phyloP scores from a whole-genome alignment of 2,113 vertebrate genomes.

The Phyllostomus discolor region DNA sequence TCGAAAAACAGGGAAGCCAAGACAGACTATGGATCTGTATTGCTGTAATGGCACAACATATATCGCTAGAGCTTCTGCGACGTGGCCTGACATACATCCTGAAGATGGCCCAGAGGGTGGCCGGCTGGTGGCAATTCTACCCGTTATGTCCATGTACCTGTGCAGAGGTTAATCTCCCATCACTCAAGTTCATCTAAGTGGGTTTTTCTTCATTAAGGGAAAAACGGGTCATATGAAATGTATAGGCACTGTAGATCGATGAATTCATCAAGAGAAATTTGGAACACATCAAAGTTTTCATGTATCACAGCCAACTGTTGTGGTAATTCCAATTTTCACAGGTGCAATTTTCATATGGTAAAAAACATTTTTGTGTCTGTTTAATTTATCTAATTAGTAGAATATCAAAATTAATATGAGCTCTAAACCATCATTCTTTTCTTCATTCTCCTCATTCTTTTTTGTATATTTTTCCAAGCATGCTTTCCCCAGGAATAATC shows the following conservation, averaged over 20 bases:
- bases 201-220: background rate
- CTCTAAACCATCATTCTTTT: background rate
- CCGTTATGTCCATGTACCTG: background rate
- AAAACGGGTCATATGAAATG: background rate
- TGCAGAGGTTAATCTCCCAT: background rate
- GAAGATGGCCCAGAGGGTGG: background rate
- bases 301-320: background rate
- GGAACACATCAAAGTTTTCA: background rate
- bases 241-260: background rate
- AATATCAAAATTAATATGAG: background rate
- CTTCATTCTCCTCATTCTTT: background rate
- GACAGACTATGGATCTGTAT: background rate
- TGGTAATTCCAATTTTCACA: background rate
- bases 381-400: background rate
- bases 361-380: background rate
- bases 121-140: background rate
- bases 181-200: background rate
- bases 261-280: background rate
- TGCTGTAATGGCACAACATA: no score
- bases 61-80: background rate
- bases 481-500: background rate
- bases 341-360: background rate
- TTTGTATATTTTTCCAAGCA: background rate
- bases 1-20: background rate
- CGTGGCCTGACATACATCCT: no score